phyloP scores from a whole-genome alignment of 2,797 vertebrate species.

The Alfaro cultratus region DNA sequence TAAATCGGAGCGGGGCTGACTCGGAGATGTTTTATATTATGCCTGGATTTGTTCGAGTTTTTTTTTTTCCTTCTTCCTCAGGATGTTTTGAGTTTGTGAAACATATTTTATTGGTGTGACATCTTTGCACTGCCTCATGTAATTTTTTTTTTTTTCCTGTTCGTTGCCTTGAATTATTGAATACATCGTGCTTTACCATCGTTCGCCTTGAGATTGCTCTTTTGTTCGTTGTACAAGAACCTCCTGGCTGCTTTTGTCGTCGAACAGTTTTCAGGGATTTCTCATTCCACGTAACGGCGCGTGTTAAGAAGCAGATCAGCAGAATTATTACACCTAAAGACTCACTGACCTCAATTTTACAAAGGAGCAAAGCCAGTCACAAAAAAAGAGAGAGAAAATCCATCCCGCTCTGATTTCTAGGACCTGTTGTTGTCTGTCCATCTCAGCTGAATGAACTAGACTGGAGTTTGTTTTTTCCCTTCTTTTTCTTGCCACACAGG shows the following conservation, averaged over 20 bases:
- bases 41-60: conserved; percentile 66
- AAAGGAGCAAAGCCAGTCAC: conserved; percentile 30
- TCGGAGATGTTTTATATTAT: conserved; percentile 68
- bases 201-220: conserved; percentile 63
- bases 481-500: conserved; percentile 40
- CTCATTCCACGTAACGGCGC: conserved; percentile 47
- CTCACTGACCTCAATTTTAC: conserved; percentile 17
- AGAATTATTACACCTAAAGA: conserved; percentile 2
- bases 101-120: conserved; percentile 79
- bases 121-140: conserved; percentile 83
- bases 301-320: neutral
- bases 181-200: conserved; percentile 81
- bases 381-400: conserved; percentile 12
- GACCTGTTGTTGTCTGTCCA: conserved; percentile 7
- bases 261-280: conserved; percentile 34
- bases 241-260: conserved; percentile 26
- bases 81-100: conserved; percentile 76
- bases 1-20: conserved; percentile 72
- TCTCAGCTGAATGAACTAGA: conserved; percentile 28
- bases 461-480: conserved; percentile 29
- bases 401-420: conserved; percentile 6
- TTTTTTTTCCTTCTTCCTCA: conserved; percentile 68
- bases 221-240: conserved; percentile 61
- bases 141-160: conserved; percentile 69
- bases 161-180: conserved; percentile 81